Evolutionary conservation across 2,113 vertebrate genomes (phyloP).

Genomic region (Burhinus bistriatus): DNA sequence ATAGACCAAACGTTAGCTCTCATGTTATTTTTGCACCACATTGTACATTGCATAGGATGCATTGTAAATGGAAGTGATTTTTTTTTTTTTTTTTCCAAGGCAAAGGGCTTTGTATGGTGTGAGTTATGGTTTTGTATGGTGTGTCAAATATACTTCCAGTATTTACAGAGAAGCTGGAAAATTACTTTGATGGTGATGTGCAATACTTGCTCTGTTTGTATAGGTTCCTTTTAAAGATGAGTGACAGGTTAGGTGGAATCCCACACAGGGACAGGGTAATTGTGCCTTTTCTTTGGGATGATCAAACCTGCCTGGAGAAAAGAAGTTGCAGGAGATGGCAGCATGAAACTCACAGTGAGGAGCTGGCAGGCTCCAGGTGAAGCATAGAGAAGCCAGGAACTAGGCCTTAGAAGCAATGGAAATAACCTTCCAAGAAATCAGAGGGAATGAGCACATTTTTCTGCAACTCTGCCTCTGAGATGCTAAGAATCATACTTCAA

Average conservation of each 20-base stretch:
- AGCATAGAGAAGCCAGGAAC: background rate
- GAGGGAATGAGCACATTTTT: background rate
- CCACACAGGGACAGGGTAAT: background rate
- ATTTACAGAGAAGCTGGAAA: background rate
- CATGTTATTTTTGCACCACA: background rate
- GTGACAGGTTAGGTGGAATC: background rate
- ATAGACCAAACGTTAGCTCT: background rate
- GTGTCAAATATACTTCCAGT: background rate
- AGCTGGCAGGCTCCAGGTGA: background rate
- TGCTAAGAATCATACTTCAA: background rate
- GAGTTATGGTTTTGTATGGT: background rate
- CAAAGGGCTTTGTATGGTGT: background rate
- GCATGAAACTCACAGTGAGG: background rate
- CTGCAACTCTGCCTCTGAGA: background rate
- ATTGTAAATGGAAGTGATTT: background rate
- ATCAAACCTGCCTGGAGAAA: background rate
- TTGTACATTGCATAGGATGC: background rate
- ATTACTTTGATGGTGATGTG: background rate
- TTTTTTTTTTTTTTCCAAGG: background rate
- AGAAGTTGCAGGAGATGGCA: background rate
- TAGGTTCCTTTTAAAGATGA: background rate
- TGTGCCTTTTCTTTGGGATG: background rate
- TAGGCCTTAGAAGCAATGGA: background rate
- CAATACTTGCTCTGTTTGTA: background rate
- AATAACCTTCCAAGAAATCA: background rate